Conservation (phyloP, 2,113 vertebrate species). For the Carassius carassius region DNA sequence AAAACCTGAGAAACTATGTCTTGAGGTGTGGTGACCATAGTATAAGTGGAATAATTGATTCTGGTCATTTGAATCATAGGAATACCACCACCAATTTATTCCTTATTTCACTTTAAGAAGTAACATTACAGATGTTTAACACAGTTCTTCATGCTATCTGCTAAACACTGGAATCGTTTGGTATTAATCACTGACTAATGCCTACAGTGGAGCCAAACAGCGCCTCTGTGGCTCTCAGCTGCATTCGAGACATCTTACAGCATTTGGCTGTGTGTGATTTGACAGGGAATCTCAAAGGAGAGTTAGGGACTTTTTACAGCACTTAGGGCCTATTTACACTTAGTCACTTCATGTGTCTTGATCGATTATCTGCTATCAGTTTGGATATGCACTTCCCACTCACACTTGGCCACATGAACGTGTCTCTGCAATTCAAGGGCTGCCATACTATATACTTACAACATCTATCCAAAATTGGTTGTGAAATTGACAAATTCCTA, state of each 20-base stretch:
- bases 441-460: too few species aligned
- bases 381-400: not conserved
- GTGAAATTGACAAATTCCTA: too few species aligned
- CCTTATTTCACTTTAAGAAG: not conserved
- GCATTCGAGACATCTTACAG: not conserved
- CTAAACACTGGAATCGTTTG: not conserved
- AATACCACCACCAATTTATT: too few species aligned
- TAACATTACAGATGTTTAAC: not conserved
- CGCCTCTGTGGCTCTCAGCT: not conserved
- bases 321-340: constrained; percentile 16
- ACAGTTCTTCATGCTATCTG: not conserved
- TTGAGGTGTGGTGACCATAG: too few species aligned
- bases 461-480: too few species aligned
- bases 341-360: constrained; percentile 11
- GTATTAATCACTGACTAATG: not conserved
- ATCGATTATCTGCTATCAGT: not conserved
- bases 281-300: constrained; percentile 11
- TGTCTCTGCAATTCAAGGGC: not conserved
- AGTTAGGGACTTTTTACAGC: constrained; percentile 18
- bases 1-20: too few species aligned
- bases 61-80: too few species aligned
- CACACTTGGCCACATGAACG: not conserved
- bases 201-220: not conserved
- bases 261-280: not conserved
- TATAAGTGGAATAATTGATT: too few species aligned